Percentiles rank a stretch among this genome's conserved stretches.
These are phyloP conservation scores for Macrotrachela quadricornifera DNA, from an alignment of 1,140 invertebrate species.

Conservation along the genomic window DNA sequence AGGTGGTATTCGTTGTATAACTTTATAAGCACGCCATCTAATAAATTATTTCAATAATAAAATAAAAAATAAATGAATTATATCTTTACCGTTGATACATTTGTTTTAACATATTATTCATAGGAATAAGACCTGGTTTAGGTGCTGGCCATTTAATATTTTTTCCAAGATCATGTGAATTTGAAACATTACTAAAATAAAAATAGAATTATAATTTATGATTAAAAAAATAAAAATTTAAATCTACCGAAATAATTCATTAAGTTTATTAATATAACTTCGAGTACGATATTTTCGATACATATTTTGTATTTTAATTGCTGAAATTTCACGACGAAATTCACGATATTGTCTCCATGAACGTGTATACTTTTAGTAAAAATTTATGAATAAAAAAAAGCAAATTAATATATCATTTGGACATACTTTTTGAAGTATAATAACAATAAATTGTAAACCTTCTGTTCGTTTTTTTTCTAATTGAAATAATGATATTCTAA, in stretches of 20 bases:
- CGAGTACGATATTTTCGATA: constrained; percentile 51
- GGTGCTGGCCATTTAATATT: constrained; percentile 54
- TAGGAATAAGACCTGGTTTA: constrained; percentile 37
- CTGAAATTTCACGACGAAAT: constrained; percentile 44
- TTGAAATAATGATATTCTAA: constrained; percentile 40
- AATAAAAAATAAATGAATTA: constrained; percentile 8
- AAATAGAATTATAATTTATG: constrained; percentile 9
- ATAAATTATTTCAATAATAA: constrained; percentile 33
- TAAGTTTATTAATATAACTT: constrained; percentile 1
- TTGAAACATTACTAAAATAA: constrained; percentile 28
- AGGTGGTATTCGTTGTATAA: constrained; percentile 52
- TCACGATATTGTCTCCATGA: not conserved
- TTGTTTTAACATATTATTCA: constrained; percentile 29
- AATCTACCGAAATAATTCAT: constrained; percentile 3
- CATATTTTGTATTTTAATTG: constrained; percentile 53
- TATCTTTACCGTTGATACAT: constrained; percentile 20
- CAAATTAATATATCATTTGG: not conserved
- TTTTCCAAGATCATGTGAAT: constrained; percentile 49
- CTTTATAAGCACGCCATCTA: constrained; percentile 67
- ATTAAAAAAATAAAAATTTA: not conserved
- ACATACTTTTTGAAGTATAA: constrained; percentile 65
- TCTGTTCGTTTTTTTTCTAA: constrained; percentile 50
- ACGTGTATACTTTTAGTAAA: not conserved
- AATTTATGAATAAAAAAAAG: constrained; percentile 1
- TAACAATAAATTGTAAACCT: constrained; percentile 64